Conservation (phyloP, 2,888 invertebrate species). For the Acanthacorydalis orientalis region DNA sequence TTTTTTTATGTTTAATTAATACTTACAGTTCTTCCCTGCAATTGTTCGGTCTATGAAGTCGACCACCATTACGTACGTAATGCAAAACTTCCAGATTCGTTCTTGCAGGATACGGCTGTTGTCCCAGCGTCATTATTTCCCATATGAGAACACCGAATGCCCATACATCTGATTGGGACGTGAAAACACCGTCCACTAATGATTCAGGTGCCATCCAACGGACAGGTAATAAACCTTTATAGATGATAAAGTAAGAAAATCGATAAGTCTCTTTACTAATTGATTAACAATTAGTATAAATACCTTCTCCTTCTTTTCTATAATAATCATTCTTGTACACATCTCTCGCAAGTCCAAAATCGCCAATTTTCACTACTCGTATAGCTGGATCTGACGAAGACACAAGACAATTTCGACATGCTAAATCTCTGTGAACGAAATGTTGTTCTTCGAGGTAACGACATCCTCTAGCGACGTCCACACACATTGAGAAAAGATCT, state of each 20-base stretch:
- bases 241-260: background rate
- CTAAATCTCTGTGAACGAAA: conserved; percentile 92
- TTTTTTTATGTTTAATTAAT: conserved; percentile 6
- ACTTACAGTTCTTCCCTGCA: conserved; percentile 69
- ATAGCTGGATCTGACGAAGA: conserved; percentile 47
- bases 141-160: conserved; percentile 85
- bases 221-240: conserved; percentile 71
- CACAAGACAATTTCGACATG: conserved; percentile 90
- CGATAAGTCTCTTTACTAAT: no score
- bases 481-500: conserved; percentile 82
- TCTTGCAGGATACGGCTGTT: conserved; percentile 90
- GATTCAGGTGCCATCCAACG: conserved; percentile 99
- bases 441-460: conserved; percentile 92
- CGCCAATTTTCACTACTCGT: conserved; percentile 88
- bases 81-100: conserved; percentile 84
- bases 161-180: conserved; percentile 95
- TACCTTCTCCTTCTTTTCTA: conserved; percentile 77
- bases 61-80: conserved; percentile 75
- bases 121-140: conserved; percentile 93
- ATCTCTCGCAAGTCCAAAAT: conserved; percentile 92
- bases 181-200: conserved; percentile 87
- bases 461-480: conserved; percentile 91
- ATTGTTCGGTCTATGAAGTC: conserved; percentile 62
- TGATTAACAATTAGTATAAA: background rate
- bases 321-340: conserved; percentile 97